phyloP scores from a whole-genome alignment of 2,888 invertebrate genomes.

The Tenthredo distinguenda region DNA sequence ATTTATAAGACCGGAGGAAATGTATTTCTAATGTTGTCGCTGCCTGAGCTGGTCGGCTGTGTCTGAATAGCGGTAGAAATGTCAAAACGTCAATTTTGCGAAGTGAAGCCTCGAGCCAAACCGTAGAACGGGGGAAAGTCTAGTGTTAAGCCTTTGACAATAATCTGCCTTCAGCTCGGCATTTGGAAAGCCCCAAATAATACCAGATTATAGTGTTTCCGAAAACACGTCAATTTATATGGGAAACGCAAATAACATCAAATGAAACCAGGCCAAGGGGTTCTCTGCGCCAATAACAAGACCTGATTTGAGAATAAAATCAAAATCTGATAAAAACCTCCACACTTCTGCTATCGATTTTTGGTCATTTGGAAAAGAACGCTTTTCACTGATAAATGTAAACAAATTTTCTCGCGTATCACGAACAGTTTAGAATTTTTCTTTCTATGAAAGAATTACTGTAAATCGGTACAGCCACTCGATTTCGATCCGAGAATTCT shows the following conservation, averaged over 20 bases:
- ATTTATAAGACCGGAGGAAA: neutral
- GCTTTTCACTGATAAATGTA: too few species aligned
- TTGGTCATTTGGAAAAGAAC: too few species aligned
- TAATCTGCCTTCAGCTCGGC: constrained; percentile 19
- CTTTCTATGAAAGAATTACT: too few species aligned
- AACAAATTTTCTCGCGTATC: too few species aligned
- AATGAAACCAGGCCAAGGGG: neutral
- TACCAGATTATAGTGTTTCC: constrained; percentile 46
- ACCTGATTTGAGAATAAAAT: neutral
- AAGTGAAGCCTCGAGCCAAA: constrained; percentile 10
- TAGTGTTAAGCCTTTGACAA: constrained; percentile 47
- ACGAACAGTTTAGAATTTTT: too few species aligned
- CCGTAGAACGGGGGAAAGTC: neutral
- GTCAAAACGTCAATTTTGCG: constrained; percentile 47
- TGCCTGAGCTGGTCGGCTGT: neutral
- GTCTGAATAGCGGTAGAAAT: constrained; percentile 14
- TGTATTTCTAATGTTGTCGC: neutral
- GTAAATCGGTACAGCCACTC: neutral
- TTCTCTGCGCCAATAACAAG: constrained; percentile 4
- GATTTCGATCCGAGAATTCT: neutral
- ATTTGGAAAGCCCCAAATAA: constrained; percentile 28
- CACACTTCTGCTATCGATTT: neutral
- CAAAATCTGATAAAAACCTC: neutral
- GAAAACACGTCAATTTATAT: constrained; percentile 62
- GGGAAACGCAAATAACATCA: constrained; percentile 67